phyloP scores from a whole-genome alignment of 2,113 vertebrate species.

The Australoheros scitulus region DNA sequence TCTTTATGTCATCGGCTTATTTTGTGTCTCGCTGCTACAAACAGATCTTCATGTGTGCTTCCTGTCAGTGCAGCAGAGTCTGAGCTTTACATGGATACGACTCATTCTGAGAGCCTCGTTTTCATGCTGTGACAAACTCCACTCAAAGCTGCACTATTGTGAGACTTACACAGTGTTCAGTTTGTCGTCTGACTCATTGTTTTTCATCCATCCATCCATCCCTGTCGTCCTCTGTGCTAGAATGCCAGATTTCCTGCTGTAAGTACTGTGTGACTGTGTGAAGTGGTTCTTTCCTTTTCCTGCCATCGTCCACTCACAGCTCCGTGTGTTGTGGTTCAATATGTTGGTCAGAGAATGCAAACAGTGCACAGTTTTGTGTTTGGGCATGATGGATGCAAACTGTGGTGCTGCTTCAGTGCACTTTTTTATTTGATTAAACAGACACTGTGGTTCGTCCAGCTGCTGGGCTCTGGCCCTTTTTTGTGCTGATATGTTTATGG shows the following conservation, averaged over 20 bases:
- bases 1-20: no score
- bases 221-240: slow-evolving; percentile 39
- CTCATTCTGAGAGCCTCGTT: no score
- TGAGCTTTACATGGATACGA: no score
- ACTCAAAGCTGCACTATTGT: no score
- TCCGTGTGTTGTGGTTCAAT: slow-evolving; percentile 24
- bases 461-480: neutral
- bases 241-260: slow-evolving; percentile 62
- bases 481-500: slow-evolving; percentile 18
- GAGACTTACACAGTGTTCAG: neutral
- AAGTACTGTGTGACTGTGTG: slow-evolving; percentile 49
- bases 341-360: slow-evolving; percentile 23
- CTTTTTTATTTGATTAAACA: neutral
- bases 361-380: neutral
- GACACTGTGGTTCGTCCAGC: neutral
- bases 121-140: no score
- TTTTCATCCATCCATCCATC: slow-evolving; percentile 24
- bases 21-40: no score
- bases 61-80: no score
- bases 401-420: slow-evolving; percentile 3
- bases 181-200: slow-evolving; percentile 15
- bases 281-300: neutral
- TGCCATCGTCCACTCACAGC: neutral
- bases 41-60: no score
- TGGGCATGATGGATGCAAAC: slow-evolving; percentile 50